Evolutionary conservation across 2,888 invertebrate species (phyloP), one percentile per base, ranked within the genome.

Genomic region (Liopterus haemorrhoidalis): DNA sequence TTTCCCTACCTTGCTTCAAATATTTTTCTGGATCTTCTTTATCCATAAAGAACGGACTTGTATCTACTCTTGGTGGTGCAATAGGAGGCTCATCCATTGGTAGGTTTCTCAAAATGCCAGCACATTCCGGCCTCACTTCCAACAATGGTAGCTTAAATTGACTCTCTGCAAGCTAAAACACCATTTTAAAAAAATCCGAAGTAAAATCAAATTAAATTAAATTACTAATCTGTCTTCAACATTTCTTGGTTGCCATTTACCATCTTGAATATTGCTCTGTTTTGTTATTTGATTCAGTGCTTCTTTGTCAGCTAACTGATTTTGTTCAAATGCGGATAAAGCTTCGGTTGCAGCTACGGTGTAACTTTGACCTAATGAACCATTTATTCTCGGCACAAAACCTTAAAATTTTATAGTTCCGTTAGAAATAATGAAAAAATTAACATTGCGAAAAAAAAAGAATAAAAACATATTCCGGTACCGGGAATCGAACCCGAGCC

Each of bases 401-500:
- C 82, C 82, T 81, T 57, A 52, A 57, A 46, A 49, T 12, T 25
- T 19, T 11, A 42, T 2, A n/a, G n/a, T n/a, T n/a, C n/a, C n/a
- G n/a, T n/a, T n/a, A n/a, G n/a, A n/a, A n/a, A 25, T 9, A n/a
- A 22, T 8, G 6, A 22, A 22, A 22, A 9, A 8, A n/a, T n/a
- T 25, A 25, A 25, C 4, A 4, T 3, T 2, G 12, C 12, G n/a
- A 4, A 11, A 11, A n/a, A 15, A 38, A 38, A 27, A 15, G 33
- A 15, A 33, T 50, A 64, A 67, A 69, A 58, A 54, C 48, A 63
- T n/a, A 46, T 75, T 77, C 76, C 76, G 76, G 74, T 78, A 76
- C 76, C 78, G 77, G 78, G 78, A 78, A 78, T 79, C 78, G 78
- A 79, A 79, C 78, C 78, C 78, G 78, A 78, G 78, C 78, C 78